A percentile compares a stretch with the other conserved stretches of the same genome.
These are phyloP conservation scores for Malacosoma neustria DNA, from an alignment of 2,888 invertebrate species.

Conservation along the genomic window DNA sequence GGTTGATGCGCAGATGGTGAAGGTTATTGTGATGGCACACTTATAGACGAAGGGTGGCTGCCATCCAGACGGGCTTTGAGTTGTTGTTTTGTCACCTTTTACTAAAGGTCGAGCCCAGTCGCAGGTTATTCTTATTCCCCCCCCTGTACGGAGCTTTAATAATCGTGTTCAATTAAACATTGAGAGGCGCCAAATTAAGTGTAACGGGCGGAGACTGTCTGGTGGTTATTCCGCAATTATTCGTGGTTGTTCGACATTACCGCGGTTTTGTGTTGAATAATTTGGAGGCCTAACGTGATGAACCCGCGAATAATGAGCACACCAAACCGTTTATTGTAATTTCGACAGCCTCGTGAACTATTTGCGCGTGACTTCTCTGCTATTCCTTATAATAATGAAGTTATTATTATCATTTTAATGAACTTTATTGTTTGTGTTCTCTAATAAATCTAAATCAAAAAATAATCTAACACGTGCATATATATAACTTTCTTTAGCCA, in stretches of 20 bases:
- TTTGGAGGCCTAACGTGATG: constrained; percentile 58
- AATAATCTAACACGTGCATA: too few relatives aligned
- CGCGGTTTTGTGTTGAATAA: constrained; percentile 59
- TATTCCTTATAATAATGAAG: constrained; percentile 38
- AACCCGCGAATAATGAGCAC: constrained; percentile 59
- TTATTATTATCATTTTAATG: constrained; percentile 36
- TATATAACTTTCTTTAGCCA: too few relatives aligned
- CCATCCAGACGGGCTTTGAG: too few relatives aligned
- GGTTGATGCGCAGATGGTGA: too few relatives aligned
- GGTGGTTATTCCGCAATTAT: constrained; percentile 67
- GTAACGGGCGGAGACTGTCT: constrained; percentile 50
- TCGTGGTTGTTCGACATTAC: constrained; percentile 63
- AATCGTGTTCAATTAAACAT: constrained; percentile 38
- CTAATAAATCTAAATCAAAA: too few relatives aligned
- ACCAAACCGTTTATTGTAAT: constrained; percentile 69
- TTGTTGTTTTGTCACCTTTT: too few relatives aligned
- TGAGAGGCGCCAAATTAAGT: constrained; percentile 60
- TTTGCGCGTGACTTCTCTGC: constrained; percentile 48
- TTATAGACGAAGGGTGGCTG: too few relatives aligned
- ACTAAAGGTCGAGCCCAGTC: too few relatives aligned
- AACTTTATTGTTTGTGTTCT: neutral
- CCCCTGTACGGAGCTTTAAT: constrained; percentile 23
- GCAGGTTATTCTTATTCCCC: too few relatives aligned
- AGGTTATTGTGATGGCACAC: too few relatives aligned
- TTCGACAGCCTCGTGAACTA: constrained; percentile 53